Evolutionary conservation across 2,113 vertebrate genomes (phyloP).

Genomic region (Hipposideros armiger): DNA sequence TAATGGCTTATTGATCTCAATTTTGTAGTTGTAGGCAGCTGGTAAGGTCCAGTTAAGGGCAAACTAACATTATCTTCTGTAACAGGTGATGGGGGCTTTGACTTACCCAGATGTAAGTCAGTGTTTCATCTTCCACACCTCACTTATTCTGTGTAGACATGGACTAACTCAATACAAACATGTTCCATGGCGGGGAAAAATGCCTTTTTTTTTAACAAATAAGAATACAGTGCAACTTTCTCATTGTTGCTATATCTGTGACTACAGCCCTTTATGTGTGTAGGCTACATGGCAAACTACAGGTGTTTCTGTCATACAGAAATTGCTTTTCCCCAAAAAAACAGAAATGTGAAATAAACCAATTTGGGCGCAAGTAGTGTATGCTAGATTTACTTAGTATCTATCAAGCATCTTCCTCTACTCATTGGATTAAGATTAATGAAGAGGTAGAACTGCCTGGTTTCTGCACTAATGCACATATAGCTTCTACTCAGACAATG

Average conservation of each 20-base stretch:
- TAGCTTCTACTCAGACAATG: background rate
- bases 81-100: background rate
- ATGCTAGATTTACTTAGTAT: constrained; percentile 85
- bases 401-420: constrained; percentile 76
- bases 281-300: constrained; percentile 48
- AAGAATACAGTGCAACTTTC: constrained; percentile 78
- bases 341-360: constrained; percentile 86
- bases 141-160: background rate
- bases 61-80: constrained; percentile 22
- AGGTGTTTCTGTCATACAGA: constrained; percentile 83
- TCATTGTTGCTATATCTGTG: background rate
- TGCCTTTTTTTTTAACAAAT: constrained; percentile 66
- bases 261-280: constrained; percentile 46
- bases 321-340: constrained; percentile 86
- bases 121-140: background rate
- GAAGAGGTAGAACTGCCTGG: constrained; percentile 78
- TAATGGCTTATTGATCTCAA: background rate
- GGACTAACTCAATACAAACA: constrained; percentile 56
- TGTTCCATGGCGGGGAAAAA: constrained; percentile 48
- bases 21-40: constrained; percentile 37
- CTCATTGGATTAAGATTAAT: constrained; percentile 84
- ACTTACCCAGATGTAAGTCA: constrained; percentile 2
- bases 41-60: constrained; percentile 10
- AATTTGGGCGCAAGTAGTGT: constrained; percentile 84
- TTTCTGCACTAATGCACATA: constrained; percentile 43